Evolutionary conservation across 2,888 invertebrate species (phyloP).

Genomic region (Meteorus colon): DNA sequence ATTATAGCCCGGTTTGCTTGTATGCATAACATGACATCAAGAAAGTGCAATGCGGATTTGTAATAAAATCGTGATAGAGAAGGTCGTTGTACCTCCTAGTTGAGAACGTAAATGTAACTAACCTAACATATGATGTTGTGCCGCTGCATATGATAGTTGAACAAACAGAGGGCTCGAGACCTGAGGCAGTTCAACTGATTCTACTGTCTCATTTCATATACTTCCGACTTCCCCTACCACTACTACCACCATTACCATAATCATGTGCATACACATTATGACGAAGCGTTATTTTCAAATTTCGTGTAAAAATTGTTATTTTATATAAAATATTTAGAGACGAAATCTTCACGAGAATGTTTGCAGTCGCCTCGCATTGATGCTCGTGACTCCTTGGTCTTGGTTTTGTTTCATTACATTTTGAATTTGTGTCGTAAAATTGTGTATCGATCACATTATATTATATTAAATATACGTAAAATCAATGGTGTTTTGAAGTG

Average conservation of each 20-base stretch:
- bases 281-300: not conserved
- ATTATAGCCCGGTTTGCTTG: constrained; percentile 36
- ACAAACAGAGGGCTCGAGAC: constrained; percentile 18
- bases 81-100: constrained; percentile 52
- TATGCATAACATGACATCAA: constrained; percentile 29
- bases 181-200: constrained; percentile 25
- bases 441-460: constrained; percentile 5
- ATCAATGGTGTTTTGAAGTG: constrained; percentile 47
- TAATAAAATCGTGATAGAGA: constrained; percentile 38
- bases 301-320: not conserved
- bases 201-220: constrained; percentile 34
- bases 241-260: not conserved
- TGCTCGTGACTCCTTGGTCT: too few relatives aligned
- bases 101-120: constrained; percentile 41
- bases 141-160: constrained; percentile 33
- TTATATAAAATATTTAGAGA: not conserved
- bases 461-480: constrained; percentile 29
- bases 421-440: constrained; percentile 19
- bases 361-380: too few relatives aligned
- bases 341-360: not conserved
- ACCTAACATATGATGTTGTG: constrained; percentile 36
- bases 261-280: not conserved
- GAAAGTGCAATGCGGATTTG: constrained; percentile 39
- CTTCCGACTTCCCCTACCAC: constrained; percentile 40
- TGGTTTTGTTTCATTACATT: not conserved